A percentile compares a stretch with the other conserved stretches of the same genome.
These are phyloP conservation scores for Mus minutoides DNA, from an alignment of 2,797 vertebrate genomes.

Conservation along the genomic window DNA sequence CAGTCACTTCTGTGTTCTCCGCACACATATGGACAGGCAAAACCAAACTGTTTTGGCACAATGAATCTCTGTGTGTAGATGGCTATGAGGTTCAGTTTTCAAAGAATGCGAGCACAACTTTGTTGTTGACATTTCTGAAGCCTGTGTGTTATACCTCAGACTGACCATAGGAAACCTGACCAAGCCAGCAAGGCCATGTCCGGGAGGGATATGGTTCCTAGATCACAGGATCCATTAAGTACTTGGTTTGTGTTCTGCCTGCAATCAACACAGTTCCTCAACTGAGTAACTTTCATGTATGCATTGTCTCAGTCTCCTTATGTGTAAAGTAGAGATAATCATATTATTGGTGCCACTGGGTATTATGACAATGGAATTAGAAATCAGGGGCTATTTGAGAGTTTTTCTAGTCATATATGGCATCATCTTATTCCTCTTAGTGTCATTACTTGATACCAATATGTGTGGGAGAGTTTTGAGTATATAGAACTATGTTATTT, in stretches of 20 bases:
- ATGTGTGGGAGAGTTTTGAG: slow-evolving; percentile 24
- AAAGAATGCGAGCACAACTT: not conserved
- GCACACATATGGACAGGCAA: not conserved
- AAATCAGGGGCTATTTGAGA: not conserved
- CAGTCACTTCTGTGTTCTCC: slow-evolving; percentile 20
- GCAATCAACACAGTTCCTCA: not conserved
- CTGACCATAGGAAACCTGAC: not conserved
- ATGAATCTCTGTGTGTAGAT: not conserved
- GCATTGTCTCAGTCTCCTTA: slow-evolving; percentile 12
- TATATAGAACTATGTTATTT: slow-evolving; percentile 26
- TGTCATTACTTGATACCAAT: slow-evolving; percentile 9
- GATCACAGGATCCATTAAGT: not conserved
- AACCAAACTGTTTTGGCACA: not conserved
- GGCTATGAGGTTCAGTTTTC: not conserved
- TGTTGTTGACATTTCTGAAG: not conserved
- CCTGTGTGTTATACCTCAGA: not conserved
- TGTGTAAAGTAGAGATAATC: not conserved
- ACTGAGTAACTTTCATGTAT: not conserved
- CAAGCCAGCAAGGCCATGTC: not conserved
- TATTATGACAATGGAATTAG: not conserved
- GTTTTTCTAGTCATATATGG: not conserved
- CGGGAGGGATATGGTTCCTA: not conserved
- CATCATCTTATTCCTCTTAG: not conserved
- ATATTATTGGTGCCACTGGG: not conserved
- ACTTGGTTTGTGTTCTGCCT: not conserved